Percentiles rank a stretch among this genome's conserved stretches.
These are phyloP conservation scores for Miichthys miiuy DNA, from an alignment of 2,797 vertebrate genomes.

Conservation along the genomic window DNA sequence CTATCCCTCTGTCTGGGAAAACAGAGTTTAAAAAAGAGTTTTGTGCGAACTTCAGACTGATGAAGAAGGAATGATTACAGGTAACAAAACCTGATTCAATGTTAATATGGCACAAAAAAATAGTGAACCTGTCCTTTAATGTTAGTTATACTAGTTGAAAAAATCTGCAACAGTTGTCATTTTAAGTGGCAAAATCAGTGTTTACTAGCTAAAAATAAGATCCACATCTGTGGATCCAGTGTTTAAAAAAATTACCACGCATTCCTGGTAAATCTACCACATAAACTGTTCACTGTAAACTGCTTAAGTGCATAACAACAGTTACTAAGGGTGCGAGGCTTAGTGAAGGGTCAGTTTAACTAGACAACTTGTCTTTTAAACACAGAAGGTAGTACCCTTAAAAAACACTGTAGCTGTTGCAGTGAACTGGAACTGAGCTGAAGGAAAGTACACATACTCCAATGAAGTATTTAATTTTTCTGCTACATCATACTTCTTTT, in stretches of 20 bases:
- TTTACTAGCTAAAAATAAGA: neutral
- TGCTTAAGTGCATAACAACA: neutral
- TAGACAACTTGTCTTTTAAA: neutral
- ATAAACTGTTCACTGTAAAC: neutral
- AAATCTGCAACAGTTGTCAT: neutral
- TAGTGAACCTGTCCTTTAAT: too few relatives aligned
- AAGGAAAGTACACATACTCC: too few relatives aligned
- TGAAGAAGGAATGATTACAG: too few relatives aligned
- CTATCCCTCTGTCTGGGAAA: too few relatives aligned
- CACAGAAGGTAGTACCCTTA: neutral
- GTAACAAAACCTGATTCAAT: neutral
- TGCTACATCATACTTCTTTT: neutral
- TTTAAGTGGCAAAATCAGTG: neutral
- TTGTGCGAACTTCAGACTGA: too few relatives aligned
- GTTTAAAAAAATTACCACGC: neutral
- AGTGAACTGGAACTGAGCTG: neutral
- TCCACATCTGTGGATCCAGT: neutral
- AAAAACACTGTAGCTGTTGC: neutral
- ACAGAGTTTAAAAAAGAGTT: too few relatives aligned
- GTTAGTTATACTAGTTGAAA: too few relatives aligned
- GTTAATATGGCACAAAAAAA: neutral
- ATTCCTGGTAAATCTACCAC: neutral
- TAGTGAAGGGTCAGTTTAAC: neutral
- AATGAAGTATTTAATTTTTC: neutral
- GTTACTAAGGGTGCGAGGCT: neutral